A percentile compares a stretch with the other conserved stretches of the same genome.
Conservation (phyloP, 2,113 vertebrate genomes). For the Procavia capensis region DNA sequence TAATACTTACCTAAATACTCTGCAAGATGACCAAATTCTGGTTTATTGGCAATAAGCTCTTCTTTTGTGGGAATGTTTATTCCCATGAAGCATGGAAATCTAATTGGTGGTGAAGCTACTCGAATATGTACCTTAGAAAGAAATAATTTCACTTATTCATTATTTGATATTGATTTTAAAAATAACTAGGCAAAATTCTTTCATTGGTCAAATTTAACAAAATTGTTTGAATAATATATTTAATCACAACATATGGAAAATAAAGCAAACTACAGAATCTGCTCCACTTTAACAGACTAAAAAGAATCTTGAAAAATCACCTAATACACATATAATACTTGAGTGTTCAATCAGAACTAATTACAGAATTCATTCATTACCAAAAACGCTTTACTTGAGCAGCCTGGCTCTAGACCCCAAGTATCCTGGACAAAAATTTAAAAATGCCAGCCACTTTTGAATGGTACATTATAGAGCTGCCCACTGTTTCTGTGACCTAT, state of each 20-base stretch:
- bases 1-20: slow-evolving; percentile 93
- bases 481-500: not conserved
- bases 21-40: slow-evolving; percentile 95
- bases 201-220: slow-evolving; percentile 31
- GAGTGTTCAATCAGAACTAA: not conserved
- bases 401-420: not conserved
- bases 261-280: not conserved
- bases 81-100: slow-evolving; percentile 98
- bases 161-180: not conserved
- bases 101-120: slow-evolving; percentile 97
- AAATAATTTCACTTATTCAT: slow-evolving; percentile 49
- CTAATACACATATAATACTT: not conserved
- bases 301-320: not conserved
- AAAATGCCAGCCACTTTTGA: not conserved
- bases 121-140: slow-evolving; percentile 95
- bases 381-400: not conserved
- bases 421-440: not conserved
- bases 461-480: not conserved
- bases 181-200: not conserved
- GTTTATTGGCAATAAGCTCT: slow-evolving; percentile 98
- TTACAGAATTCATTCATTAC: not conserved
- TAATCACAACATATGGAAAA: not conserved
- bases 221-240: not conserved
- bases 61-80: slow-evolving; percentile 99
- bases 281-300: not conserved